Conservation (phyloP, 2,113 vertebrate genomes). For the Canis aureus region DNA sequence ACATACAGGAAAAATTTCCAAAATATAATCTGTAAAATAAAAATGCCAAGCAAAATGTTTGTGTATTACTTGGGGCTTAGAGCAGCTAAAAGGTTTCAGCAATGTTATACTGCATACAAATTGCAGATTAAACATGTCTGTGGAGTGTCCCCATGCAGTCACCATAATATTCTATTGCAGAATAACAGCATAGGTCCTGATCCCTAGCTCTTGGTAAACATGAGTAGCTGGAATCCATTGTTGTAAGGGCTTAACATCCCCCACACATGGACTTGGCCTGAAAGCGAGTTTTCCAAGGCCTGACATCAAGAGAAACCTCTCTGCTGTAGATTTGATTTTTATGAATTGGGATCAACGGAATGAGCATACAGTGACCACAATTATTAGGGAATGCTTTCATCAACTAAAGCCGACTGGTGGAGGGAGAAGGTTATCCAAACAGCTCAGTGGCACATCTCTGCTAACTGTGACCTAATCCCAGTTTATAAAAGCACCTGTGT, state of each 20-base stretch:
- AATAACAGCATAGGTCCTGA: conserved; percentile 72
- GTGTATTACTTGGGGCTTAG: conserved; percentile 60
- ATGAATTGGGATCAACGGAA: conserved; percentile 66
- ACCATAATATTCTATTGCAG: conserved; percentile 66
- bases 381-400: conserved; percentile 73
- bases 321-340: conserved; percentile 72
- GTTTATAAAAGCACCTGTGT: conserved; percentile 76
- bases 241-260: conserved; percentile 69
- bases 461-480: conserved; percentile 74
- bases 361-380: conserved; percentile 55
- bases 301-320: conserved; percentile 73
- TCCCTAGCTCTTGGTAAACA: conserved; percentile 71
- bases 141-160: conserved; percentile 58
- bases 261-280: conserved; percentile 26
- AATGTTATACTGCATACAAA: conserved; percentile 65
- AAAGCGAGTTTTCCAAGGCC: conserved; percentile 65
- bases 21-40: conserved; percentile 69
- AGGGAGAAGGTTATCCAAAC: conserved; percentile 65
- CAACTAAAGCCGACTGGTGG: conserved; percentile 58
- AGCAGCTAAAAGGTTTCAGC: conserved; percentile 70
- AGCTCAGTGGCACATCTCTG: conserved; percentile 62
- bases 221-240: conserved; percentile 76
- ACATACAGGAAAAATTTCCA: conserved; percentile 14
- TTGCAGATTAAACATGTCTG: conserved; percentile 68
- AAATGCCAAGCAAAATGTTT: conserved; percentile 59